Evolutionary conservation across 1,140 invertebrate species (phyloP).

Genomic region (Coptotermes formosanus): DNA sequence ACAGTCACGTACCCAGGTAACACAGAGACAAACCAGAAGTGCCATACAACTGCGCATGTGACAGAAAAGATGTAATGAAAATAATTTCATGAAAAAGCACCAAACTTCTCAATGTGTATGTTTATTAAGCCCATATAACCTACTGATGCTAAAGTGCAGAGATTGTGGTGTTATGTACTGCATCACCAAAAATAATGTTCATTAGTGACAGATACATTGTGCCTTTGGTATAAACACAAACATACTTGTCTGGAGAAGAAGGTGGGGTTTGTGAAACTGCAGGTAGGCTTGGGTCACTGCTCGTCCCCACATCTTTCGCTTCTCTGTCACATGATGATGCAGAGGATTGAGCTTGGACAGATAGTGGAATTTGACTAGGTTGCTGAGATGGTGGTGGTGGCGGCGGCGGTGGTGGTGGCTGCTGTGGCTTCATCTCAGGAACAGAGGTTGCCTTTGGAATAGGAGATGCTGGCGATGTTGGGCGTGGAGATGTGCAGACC

Average conservation of each 20-base stretch:
- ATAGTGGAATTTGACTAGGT: constrained; percentile 30
- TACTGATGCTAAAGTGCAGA: too few relatives aligned
- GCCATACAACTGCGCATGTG: too few relatives aligned
- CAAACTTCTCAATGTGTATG: too few relatives aligned
- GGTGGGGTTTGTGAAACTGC: constrained; percentile 57
- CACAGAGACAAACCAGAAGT: too few relatives aligned
- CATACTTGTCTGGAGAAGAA: constrained; percentile 61
- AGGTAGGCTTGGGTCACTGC: constrained; percentile 41
- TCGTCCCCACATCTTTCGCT: constrained; percentile 24
- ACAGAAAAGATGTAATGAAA: too few relatives aligned
- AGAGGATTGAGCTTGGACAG: constrained; percentile 7
- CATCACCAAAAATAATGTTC: too few relatives aligned
- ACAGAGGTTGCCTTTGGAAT: constrained; percentile 25
- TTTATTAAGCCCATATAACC: too few relatives aligned
- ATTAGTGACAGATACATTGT: too few relatives aligned
- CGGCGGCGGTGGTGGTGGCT: constrained; percentile 38
- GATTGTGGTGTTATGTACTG: too few relatives aligned
- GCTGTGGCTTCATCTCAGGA: constrained; percentile 30
- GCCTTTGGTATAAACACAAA: constrained; percentile 38
- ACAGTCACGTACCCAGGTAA: too few relatives aligned
- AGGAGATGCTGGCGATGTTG: constrained; percentile 30
- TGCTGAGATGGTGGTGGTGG: constrained; percentile 32
- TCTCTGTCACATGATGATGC: constrained; percentile 26
- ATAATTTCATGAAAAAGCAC: too few relatives aligned
- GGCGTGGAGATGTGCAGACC: constrained; percentile 21